Evolutionary conservation across 2,113 vertebrate genomes (phyloP).

Genomic region (Syrrhaptes paradoxus): DNA sequence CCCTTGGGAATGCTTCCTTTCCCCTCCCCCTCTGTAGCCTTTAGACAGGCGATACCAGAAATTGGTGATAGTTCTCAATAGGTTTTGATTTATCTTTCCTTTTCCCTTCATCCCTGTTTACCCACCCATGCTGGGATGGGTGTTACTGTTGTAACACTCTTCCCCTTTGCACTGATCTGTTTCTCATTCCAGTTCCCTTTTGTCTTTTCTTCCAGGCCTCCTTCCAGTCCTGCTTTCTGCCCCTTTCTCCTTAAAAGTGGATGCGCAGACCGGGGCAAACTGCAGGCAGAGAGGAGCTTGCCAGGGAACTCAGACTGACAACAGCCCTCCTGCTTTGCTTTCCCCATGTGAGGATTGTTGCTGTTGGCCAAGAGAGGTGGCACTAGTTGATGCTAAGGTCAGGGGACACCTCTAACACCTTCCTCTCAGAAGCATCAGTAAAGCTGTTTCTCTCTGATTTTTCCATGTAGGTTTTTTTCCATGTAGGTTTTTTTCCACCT

Average conservation of each 20-base stretch:
- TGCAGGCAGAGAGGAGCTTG: not conserved
- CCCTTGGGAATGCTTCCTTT: not conserved
- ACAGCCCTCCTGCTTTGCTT: not conserved
- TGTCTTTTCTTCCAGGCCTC: not conserved
- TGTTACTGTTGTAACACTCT: accelerated
- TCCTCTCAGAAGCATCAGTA: not conserved
- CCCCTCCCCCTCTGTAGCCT: not conserved
- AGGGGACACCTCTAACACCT: not conserved
- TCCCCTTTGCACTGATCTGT: not conserved
- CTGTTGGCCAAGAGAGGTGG: not conserved
- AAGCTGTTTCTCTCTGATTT: not conserved
- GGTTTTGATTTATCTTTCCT: not conserved
- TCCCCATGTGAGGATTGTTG: accelerated
- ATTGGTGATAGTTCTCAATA: not conserved
- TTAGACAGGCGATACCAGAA: not conserved
- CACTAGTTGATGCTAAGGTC: not conserved
- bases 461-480: not conserved
- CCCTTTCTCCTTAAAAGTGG: not conserved
- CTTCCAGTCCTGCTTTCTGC: not conserved
- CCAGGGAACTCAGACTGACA: not conserved
- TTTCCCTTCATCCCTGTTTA: not conserved
- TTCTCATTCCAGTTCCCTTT: not conserved
- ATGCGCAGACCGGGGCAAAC: not conserved
- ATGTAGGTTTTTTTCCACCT: not conserved
- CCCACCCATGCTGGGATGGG: not conserved